Percentiles rank a stretch among this genome's conserved stretches.
Evolutionary conservation across 2,113 vertebrate genomes (phyloP).

Genomic region (Anas platyrhynchos): DNA sequence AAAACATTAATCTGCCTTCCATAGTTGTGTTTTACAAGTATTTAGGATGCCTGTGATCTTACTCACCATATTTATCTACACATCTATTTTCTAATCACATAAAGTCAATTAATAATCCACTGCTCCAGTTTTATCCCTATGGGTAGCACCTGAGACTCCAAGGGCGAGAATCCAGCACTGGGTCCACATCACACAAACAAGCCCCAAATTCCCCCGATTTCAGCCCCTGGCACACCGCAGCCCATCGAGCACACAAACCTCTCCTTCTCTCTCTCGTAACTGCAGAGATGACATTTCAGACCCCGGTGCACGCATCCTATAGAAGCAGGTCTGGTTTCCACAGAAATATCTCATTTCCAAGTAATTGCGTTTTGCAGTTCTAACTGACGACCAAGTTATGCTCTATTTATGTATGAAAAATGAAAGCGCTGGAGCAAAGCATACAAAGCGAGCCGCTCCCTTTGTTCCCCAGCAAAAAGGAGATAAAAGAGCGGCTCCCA

Average conservation of each 20-base stretch:
- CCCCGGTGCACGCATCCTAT: accelerated
- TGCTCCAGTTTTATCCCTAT: background rate
- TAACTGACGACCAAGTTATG: background rate
- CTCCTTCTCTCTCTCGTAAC: background rate
- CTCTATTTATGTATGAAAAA: conserved; percentile 7
- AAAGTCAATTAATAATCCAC: background rate
- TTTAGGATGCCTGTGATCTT: background rate
- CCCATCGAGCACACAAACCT: background rate
- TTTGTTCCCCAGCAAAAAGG: conserved; percentile 35
- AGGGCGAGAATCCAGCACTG: accelerated
- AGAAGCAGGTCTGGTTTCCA: background rate
- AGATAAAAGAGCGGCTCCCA: conserved; percentile 21
- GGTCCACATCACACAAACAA: background rate
- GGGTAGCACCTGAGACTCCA: background rate
- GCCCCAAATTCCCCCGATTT: background rate
- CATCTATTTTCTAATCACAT: background rate
- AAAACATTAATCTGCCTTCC: background rate
- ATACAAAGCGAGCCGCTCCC: background rate
- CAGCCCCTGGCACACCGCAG: accelerated
- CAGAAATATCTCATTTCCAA: background rate
- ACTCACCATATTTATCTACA: background rate
- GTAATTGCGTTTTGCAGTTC: background rate
- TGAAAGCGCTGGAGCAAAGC: background rate
- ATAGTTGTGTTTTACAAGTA: background rate
- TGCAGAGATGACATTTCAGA: background rate